Conservation (phyloP, 2,113 vertebrate genomes). For the Genyomyrus donnyi region DNA sequence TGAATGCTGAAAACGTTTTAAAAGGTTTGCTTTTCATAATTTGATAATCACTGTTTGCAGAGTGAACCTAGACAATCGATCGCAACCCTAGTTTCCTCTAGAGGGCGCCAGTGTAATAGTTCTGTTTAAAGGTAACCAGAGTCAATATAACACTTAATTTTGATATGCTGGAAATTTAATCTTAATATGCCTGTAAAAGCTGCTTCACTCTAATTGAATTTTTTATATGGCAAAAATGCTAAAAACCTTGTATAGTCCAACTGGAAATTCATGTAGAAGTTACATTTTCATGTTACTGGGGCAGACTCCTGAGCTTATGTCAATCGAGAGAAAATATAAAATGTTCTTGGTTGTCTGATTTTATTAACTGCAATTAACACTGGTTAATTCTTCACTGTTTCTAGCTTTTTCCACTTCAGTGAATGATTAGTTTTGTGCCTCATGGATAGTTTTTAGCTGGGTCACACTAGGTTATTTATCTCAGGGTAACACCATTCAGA, state of each 20-base stretch:
- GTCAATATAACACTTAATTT: neutral
- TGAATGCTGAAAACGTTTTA: neutral
- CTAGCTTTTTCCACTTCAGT: neutral
- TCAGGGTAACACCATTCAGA: neutral
- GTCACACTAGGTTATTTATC: neutral
- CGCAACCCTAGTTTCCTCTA: conserved; percentile 37
- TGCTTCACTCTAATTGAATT: neutral
- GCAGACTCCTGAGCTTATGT: neutral
- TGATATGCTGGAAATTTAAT: neutral
- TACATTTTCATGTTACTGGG: neutral
- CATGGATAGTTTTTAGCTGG: neutral
- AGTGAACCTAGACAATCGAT: conserved; percentile 34
- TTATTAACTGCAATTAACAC: neutral
- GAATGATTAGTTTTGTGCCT: neutral
- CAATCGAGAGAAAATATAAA: neutral
- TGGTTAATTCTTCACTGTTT: neutral
- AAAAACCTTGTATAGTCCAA: neutral
- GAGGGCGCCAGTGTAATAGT: conserved; percentile 26
- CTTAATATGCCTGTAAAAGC: neutral
- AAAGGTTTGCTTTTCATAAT: neutral
- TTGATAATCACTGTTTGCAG: neutral
- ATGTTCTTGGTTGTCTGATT: neutral
- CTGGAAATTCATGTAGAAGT: neutral
- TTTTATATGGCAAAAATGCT: neutral
- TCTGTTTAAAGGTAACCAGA: conserved; percentile 12